A percentile compares a stretch with the other conserved stretches of the same genome.
These are phyloP conservation scores for Notothenia rossii DNA, from an alignment of 2,113 vertebrate genomes.

Conservation along the genomic window DNA sequence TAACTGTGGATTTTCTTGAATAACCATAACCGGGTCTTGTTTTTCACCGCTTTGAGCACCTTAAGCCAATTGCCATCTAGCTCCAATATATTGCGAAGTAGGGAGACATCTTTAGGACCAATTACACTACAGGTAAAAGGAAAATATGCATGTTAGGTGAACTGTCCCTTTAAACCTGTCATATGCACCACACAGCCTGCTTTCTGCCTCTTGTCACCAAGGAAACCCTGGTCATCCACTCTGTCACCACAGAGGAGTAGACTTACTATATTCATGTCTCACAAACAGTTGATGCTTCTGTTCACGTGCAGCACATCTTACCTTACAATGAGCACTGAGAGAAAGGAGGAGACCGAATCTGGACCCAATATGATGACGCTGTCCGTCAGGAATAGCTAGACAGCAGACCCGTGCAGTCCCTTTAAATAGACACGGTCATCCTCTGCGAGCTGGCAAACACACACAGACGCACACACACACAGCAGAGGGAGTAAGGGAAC, in stretches of 20 bases:
- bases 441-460: conserved; percentile 60
- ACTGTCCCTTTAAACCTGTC: not conserved
- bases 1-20: too few species aligned
- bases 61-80: too few species aligned
- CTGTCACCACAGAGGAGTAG: conserved; percentile 8
- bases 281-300: not conserved
- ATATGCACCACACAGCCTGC: conserved; percentile 13
- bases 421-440: conserved; percentile 74
- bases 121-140: too few species aligned
- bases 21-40: too few species aligned
- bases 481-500: conserved; percentile 70
- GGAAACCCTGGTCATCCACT: conserved; percentile 39
- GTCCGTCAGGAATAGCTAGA: conserved; percentile 65
- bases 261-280: conserved; percentile 24
- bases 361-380: conserved; percentile 56
- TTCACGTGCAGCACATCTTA: conserved; percentile 46
- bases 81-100: too few species aligned
- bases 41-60: too few species aligned
- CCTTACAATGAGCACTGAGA: conserved; percentile 53
- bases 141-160: too few species aligned
- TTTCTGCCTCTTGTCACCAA: conserved; percentile 40
- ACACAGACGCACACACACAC: conserved; percentile 63
- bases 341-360: conserved; percentile 42
- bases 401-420: conserved; percentile 61
- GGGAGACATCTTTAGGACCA: too few species aligned